Conservation (phyloP, 37 sponge, comb jelly and placozoan genomes). For the Eunapius fragilis region DNA sequence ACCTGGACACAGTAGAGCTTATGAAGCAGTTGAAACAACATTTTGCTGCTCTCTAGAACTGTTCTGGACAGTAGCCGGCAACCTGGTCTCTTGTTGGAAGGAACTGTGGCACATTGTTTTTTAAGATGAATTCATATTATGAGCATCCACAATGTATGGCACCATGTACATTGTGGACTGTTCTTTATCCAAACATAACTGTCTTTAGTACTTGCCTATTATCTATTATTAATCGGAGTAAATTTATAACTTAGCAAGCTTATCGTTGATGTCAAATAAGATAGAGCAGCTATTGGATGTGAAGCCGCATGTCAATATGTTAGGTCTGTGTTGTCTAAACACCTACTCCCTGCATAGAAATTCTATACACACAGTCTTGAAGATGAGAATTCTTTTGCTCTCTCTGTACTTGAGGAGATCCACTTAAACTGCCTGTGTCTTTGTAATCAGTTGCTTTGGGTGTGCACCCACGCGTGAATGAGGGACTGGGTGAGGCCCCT, state of each 20-base stretch:
- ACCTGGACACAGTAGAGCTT: constrained; percentile 89
- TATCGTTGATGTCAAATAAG: background rate
- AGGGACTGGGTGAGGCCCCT: background rate
- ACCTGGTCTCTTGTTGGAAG: background rate
- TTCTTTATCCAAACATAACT: no score
- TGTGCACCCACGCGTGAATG: background rate
- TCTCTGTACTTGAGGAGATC: background rate
- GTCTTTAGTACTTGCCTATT: no score
- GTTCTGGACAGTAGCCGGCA: background rate
- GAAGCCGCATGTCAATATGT: background rate
- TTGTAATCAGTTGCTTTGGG: background rate
- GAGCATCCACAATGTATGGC: no score
- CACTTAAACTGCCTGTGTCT: background rate
- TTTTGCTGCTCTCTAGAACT: constrained; percentile 78
- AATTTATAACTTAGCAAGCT: no score
- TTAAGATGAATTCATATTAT: background rate
- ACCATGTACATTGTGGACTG: no score
- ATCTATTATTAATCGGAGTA: no score
- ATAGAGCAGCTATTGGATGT: background rate
- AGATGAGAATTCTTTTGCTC: background rate
- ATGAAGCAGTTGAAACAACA: constrained; percentile 81
- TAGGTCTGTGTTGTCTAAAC: background rate
- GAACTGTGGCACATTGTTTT: background rate
- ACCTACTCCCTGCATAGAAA: background rate
- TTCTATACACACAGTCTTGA: background rate